phyloP scores from a whole-genome alignment of 2,113 vertebrate species.

The Mixornis gularis region DNA sequence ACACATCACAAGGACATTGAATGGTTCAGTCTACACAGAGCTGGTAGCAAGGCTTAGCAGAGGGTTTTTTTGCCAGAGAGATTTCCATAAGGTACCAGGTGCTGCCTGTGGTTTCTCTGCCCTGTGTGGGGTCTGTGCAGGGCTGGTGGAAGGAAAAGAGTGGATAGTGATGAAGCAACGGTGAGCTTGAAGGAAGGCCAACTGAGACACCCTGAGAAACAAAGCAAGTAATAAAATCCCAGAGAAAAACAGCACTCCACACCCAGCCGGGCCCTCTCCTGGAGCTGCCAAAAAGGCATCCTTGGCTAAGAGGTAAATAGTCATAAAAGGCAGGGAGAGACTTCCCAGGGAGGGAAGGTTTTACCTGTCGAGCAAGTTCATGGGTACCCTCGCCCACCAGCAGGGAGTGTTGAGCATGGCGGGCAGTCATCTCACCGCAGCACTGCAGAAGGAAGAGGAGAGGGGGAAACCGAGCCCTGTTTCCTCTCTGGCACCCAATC shows the following conservation, averaged over 20 bases:
- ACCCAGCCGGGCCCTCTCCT: neutral
- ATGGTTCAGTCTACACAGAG: neutral
- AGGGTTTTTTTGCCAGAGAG: neutral
- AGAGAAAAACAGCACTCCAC: neutral
- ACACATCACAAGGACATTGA: neutral
- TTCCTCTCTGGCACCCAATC: neutral
- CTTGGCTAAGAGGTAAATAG: slow-evolving; percentile 17
- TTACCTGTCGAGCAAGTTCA: neutral
- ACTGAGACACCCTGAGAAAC: neutral
- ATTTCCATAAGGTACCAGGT: neutral
- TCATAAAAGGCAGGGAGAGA: neutral
- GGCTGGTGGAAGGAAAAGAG: neutral
- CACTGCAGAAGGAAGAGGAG: neutral
- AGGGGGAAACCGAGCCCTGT: neutral
- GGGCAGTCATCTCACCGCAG: neutral
- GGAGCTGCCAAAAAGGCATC: slow-evolving; percentile 8
- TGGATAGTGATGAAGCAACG: neutral
- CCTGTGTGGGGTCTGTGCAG: fast-evolving
- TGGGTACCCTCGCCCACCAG: neutral
- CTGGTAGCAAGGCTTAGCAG: neutral
- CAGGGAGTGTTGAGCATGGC: neutral
- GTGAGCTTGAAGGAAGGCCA: slow-evolving; percentile 6
- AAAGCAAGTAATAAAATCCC: neutral
- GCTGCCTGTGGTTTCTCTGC: neutral
- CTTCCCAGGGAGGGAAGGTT: slow-evolving; percentile 25